Conservation (phyloP, 1,140 invertebrate species). For the Polypedilum pembai region DNA sequence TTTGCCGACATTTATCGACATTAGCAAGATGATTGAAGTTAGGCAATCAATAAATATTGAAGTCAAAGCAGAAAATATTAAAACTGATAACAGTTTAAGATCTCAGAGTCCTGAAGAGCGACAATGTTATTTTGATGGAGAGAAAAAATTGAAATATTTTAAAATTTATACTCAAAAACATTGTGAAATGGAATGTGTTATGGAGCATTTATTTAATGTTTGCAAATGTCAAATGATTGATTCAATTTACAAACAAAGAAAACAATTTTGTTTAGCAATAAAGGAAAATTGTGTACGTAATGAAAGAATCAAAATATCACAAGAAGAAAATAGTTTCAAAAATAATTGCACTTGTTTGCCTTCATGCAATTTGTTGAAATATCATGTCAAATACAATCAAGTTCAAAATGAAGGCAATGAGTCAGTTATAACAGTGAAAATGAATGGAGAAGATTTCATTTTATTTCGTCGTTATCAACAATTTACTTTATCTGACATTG, state of each 20-base stretch:
- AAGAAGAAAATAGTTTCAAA: background rate
- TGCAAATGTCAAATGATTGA: background rate
- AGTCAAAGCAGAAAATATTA: background rate
- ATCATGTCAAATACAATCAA: background rate
- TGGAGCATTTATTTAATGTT: slow-evolving; percentile 44
- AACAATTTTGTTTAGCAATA: background rate
- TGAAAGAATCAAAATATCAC: too few species aligned
- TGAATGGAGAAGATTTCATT: too few species aligned
- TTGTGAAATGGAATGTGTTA: slow-evolving; percentile 66
- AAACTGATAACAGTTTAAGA: background rate
- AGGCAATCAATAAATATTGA: background rate
- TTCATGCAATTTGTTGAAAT: background rate
- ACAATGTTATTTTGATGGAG: slow-evolving; percentile 55
- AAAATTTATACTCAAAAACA: slow-evolving; percentile 66
- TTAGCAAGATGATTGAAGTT: background rate
- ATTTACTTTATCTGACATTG: too few species aligned
- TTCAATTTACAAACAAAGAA: background rate
- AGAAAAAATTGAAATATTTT: slow-evolving; percentile 54
- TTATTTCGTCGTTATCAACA: too few species aligned
- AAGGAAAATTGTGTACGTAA: background rate
- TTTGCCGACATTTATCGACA: background rate
- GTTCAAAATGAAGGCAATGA: too few species aligned
- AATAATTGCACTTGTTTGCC: background rate
- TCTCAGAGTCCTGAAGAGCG: slow-evolving; percentile 34
- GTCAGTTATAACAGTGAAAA: too few species aligned